Conservation (phyloP, 2,888 invertebrate genomes). For the Isoperla grammatica region DNA sequence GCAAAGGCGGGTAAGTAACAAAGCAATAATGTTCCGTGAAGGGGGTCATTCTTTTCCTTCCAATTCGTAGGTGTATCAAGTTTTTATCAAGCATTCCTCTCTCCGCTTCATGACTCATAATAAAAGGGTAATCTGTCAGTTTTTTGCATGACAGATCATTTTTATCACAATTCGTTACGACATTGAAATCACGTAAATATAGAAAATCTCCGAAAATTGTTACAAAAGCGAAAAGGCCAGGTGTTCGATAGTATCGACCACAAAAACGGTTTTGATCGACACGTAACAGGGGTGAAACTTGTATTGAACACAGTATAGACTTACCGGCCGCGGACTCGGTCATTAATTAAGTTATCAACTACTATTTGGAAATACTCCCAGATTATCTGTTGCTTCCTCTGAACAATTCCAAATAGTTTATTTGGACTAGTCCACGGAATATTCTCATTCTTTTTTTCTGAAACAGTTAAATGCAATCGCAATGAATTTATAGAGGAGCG, state of each 20-base stretch:
- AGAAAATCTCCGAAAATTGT: slow-evolving; percentile 11
- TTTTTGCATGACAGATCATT: slow-evolving; percentile 18
- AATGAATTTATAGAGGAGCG: no score
- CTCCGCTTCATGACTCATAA: slow-evolving; percentile 9
- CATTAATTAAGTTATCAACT: no score
- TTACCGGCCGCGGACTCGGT: no score
- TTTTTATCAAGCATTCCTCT: slow-evolving; percentile 8
- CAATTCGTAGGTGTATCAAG: slow-evolving; percentile 1
- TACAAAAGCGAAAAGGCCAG: slow-evolving; percentile 6
- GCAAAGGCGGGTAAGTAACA: neutral
- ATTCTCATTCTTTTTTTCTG: no score
- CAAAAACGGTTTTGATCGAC: slow-evolving; percentile 1
- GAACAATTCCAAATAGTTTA: no score
- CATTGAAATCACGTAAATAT: slow-evolving; percentile 13
- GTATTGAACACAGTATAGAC: no score
- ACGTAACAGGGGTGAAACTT: neutral
- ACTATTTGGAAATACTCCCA: no score
- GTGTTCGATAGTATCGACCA: neutral
- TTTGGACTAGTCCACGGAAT: no score
- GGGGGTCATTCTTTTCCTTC: slow-evolving; percentile 4
- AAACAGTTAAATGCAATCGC: no score
- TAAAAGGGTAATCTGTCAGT: slow-evolving; percentile 17
- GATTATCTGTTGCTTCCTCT: no score
- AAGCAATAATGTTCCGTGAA: slow-evolving; percentile 2
- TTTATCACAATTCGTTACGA: slow-evolving; percentile 12